Evolutionary conservation across 2,113 vertebrate species (phyloP), one percentile per base, ranked within the genome.

Genomic region (Acrocephalus kingi): DNA sequence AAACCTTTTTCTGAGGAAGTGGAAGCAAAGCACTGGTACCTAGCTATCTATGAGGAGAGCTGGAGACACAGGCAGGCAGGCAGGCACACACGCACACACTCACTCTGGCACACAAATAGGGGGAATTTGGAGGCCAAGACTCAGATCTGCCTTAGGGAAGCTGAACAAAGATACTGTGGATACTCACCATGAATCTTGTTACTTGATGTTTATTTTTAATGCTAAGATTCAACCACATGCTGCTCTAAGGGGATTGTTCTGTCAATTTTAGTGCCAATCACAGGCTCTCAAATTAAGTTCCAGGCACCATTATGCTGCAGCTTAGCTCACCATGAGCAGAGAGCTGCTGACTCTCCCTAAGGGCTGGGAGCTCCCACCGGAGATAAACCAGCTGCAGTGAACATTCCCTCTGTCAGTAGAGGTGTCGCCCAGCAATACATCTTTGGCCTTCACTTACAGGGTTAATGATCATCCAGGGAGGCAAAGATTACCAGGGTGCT

Each of bases 1-100:
- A 63, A 37, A 73, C 15, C 12, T 31, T 73, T 71, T 81, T 51
- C 49, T 54, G 49, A 78, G 49, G 24, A 63, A 74, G 23, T 28
- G 11, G 51, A 52, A 69, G 27, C 31, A 79, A 72, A 84, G 15
- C 39, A 15, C 16, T 63, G 28, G 11, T 82, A 68, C 31, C 11
- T 55, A 48, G 22, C 22, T 71, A 52, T 15, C 16, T 31, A 31
- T 8, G 33, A 66, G 48, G 18, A 66, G 33, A 86, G n/a, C 66
- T 74, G 68, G 59, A 88, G 72, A n/a, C 54, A 30, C 1, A 11
- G 73, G 23, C 64, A 61, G 54, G 23, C 64, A 61, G 54, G 37
- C 69, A 68, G 45, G 22, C n/a, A 75, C 1, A 1, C 7, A 2
- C 1, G 28, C 27, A 31, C 0, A 3, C 37, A 33, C 1, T 0